Evolutionary conservation across 2,888 invertebrate species (phyloP), one percentile per base, ranked within the genome.

Genomic region (Sialis fuliginosa): DNA sequence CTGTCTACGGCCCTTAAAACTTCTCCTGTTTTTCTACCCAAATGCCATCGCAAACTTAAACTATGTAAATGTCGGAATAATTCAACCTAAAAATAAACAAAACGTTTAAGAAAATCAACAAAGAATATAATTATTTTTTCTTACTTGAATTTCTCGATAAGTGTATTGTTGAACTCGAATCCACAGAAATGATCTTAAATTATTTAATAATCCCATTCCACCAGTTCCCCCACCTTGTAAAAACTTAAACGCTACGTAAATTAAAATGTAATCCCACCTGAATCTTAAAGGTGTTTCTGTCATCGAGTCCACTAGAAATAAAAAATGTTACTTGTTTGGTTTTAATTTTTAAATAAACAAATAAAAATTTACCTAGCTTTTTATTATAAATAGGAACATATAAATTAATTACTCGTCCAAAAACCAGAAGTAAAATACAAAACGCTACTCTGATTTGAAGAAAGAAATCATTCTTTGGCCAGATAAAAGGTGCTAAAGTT

Each of bases 1-100:
- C 97, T 74, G 66, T 98, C 97, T 88, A 98, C 95, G 0, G 97
- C 82, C 34, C 95, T 71, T 2, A 97, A 69, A 1, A 98, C 93
- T 69, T 98, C 96, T 2, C 97, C 97, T 0, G 97, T 97, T 69
- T 97, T 97, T 8, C 96, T 70, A 2, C 82, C 76, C 34, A 97
- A 68, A 65, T 98, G 97, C 97, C 97, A 98, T 30, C 88, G 75
- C 44, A 98, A 71, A 5, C 95, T 93, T 47, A 98, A 65, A 48
- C 81, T 74, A 63, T 96, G 96, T 10, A 96, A 72, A 65, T 96
- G 95, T 42, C 78, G 71, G 63, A 87, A 92, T 33, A 92, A 67
- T 60, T 84, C 81, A 50, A 91, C 74, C 78, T 81, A 64, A 51
- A 69, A 51, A 54, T 48, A 13, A 42, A 37, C 10, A 39, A 47